Evolutionary conservation across 2,113 vertebrate genomes (phyloP), one percentile per base, ranked within the genome.

Genomic region (Corythoichthys haematopterus): DNA sequence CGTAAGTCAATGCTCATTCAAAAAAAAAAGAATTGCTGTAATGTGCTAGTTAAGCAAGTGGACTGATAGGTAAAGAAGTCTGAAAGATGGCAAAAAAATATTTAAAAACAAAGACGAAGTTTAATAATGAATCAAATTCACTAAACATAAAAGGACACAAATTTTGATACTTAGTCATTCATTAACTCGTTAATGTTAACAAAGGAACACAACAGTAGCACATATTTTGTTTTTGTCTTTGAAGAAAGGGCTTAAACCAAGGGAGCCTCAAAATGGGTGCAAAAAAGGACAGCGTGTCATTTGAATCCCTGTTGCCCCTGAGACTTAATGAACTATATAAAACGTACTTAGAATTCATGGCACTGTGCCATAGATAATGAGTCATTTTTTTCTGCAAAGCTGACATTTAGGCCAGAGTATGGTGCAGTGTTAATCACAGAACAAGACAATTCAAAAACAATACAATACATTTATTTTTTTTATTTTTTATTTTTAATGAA

Each of bases 371-470:
- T 68, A 35, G 12, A 64, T 57, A 20, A 65, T 65, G 12, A 66
- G 9, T 5, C 28, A 58, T 35, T 65, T 8, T 13, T 15, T 35
- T 50, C 33, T 62, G 58, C 52, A 66, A 55, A 52, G 33, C 28
- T 69, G 57, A 52, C 57, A 64, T 71, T 78, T 64, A 61, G 14
- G 62, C 12, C 36, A 57, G 40, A 66, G 38, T 47, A 65, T 36
- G 47, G 51, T 70, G 6, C 6, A 8, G 64, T 62, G 62, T 52
- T 66, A 52, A 68, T 16, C 16, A 63, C 6, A 48, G 7, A 51
- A 50, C 59, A 38, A 11, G 46, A 47, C 2, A 13, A 47, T 47
- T 3, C 3, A 13, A 13, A 47, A 47, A 47, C 3, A 11, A 47
- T 50, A 5, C 14, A 43, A 43, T 43, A 43, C 20, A 28, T 28